phyloP scores from a whole-genome alignment of 2,113 vertebrate species.

The Misgurnus mizolepis region DNA sequence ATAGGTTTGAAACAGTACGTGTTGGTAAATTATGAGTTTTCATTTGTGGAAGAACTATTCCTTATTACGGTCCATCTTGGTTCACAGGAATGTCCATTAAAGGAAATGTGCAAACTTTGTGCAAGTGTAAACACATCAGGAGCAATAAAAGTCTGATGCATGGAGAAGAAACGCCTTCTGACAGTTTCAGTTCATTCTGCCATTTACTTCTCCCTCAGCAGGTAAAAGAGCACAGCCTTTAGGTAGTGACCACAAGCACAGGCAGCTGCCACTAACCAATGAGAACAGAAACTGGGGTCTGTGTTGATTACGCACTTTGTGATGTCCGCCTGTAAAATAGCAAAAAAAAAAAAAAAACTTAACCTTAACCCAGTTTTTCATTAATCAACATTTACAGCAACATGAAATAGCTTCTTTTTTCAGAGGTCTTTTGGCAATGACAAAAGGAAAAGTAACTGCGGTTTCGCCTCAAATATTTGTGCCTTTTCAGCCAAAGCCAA shows the following conservation, averaged over 20 bases:
- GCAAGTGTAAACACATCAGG: conserved; percentile 67
- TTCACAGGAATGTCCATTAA: conserved; percentile 35
- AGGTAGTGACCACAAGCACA: conserved; percentile 87
- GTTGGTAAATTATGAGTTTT: no score
- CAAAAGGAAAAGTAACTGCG: conserved; percentile 18
- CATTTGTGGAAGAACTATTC: conserved; percentile 63
- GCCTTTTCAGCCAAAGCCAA: conserved; percentile 47
- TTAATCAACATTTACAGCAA: neutral
- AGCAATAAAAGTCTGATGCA: conserved; percentile 52
- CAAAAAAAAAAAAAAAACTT: neutral
- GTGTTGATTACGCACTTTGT: conserved; percentile 92
- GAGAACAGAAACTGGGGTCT: conserved; percentile 83
- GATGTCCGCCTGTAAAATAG: conserved; percentile 80
- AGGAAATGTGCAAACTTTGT: conserved; percentile 63
- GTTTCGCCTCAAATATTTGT: conserved; percentile 41
- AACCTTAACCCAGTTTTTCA: neutral
- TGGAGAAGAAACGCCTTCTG: conserved; percentile 35
- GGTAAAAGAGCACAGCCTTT: conserved; percentile 84
- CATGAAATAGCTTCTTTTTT: no score
- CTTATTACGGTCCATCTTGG: conserved; percentile 20
- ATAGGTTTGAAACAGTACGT: no score
- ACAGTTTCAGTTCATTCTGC: conserved; percentile 13
- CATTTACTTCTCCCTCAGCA: conserved; percentile 91
- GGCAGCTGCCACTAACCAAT: conserved; percentile 86
- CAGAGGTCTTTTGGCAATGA: neutral